Percentiles rank a stretch among this genome's conserved stretches.
These are phyloP conservation scores for Luperina nickerlii DNA, from an alignment of 2,888 invertebrate genomes.

Conservation along the genomic window DNA sequence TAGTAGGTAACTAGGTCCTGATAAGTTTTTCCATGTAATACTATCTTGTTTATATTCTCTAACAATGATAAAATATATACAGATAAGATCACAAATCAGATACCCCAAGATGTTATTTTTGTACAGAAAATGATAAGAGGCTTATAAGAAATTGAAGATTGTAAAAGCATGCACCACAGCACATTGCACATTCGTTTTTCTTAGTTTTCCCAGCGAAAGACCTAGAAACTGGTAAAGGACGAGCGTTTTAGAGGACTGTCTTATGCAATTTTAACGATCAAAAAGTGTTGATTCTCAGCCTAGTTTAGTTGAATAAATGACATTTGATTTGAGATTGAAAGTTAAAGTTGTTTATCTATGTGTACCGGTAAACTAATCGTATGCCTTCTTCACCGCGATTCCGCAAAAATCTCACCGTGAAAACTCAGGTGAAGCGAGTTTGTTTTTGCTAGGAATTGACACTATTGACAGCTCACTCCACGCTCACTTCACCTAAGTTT, in stretches of 20 bases:
- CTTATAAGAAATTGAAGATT: neutral
- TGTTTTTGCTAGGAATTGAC: too few relatives aligned
- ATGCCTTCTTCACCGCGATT: neutral
- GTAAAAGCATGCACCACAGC: neutral
- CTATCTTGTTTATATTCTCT: slow-evolving; percentile 10
- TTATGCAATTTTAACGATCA: too few relatives aligned
- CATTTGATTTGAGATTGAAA: neutral
- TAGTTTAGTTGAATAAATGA: too few relatives aligned
- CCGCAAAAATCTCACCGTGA: too few relatives aligned
- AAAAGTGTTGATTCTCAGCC: too few relatives aligned
- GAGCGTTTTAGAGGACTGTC: too few relatives aligned
- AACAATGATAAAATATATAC: neutral
- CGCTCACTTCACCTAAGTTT: too few relatives aligned
- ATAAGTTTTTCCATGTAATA: neutral
- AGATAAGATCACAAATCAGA: neutral
- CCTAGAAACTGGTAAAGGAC: neutral
- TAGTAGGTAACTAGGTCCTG: neutral
- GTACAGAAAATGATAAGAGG: neutral
- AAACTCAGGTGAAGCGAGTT: too few relatives aligned
- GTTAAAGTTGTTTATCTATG: neutral
- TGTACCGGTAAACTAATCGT: neutral
- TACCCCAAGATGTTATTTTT: neutral
- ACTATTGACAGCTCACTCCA: too few relatives aligned
- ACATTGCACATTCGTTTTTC: neutral
- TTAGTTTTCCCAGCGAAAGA: neutral